Conservation (phyloP, 2,888 invertebrate species). For the Amiota mariae region DNA sequence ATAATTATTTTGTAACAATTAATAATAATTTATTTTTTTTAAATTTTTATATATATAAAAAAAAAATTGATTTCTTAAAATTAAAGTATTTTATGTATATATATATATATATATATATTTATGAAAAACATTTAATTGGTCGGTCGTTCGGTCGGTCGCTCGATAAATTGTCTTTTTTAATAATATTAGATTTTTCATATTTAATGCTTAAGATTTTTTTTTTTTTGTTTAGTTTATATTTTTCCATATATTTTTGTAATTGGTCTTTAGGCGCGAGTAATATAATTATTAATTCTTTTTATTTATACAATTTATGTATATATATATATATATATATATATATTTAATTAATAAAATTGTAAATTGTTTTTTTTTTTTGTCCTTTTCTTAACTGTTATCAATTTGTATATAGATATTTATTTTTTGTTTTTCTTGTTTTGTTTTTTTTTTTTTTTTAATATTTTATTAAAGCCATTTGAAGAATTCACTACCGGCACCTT, state of each 20-base stretch:
- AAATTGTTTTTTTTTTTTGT: background rate
- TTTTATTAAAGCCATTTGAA: slow-evolving; percentile 66
- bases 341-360: slow-evolving; percentile 34
- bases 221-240: slow-evolving; percentile 19
- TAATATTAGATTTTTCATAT: slow-evolving; percentile 30
- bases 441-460: slow-evolving; percentile 48
- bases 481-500: slow-evolving; percentile 67
- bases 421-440: slow-evolving; percentile 29
- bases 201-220: slow-evolving; percentile 41
- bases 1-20: slow-evolving; percentile 28
- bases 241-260: slow-evolving; percentile 30
- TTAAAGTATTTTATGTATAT: too few species aligned
- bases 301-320: slow-evolving; percentile 4
- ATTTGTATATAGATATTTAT: slow-evolving; percentile 40
- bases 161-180: slow-evolving; percentile 18
- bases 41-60: slow-evolving; percentile 27
- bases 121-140: slow-evolving; percentile 56
- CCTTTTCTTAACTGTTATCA: slow-evolving; percentile 21
- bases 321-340: slow-evolving; percentile 6
- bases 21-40: slow-evolving; percentile 39
- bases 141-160: slow-evolving; percentile 69
- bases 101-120: slow-evolving; percentile 29
- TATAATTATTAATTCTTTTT: background rate
- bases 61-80: too few species aligned
- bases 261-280: slow-evolving; percentile 21